These are phyloP conservation scores for Noturus placidus DNA, from an alignment of 2,113 vertebrate genomes.

Conservation along the genomic window DNA sequence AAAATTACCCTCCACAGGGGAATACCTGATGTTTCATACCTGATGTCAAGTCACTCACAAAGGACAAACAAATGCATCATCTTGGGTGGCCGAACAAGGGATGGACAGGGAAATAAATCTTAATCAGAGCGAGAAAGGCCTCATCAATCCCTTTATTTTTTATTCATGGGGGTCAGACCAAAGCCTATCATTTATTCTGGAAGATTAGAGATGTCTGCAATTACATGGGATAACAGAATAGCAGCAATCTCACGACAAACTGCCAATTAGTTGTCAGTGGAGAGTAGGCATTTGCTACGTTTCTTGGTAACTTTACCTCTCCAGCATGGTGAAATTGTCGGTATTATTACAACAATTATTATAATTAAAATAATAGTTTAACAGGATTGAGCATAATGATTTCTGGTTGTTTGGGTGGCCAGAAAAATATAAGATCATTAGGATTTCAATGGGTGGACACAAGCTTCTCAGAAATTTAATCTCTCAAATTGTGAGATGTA, in stretches of 20 bases:
- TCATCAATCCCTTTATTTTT: slow-evolving; percentile 16
- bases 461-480: not conserved
- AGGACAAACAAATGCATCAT: slow-evolving; percentile 67
- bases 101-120: slow-evolving; percentile 9
- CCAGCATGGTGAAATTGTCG: slow-evolving; percentile 29
- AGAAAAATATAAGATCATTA: slow-evolving; percentile 23
- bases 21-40: not conserved
- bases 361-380: slow-evolving; percentile 44
- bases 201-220: slow-evolving; percentile 25
- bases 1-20: not conserved
- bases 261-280: slow-evolving; percentile 23
- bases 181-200: slow-evolving; percentile 16
- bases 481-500: not conserved
- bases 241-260: slow-evolving; percentile 5
- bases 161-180: slow-evolving; percentile 24
- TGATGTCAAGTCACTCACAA: slow-evolving; percentile 50
- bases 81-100: slow-evolving; percentile 49
- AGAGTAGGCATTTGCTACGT: not conserved
- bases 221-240: slow-evolving; percentile 4
- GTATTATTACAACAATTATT: slow-evolving; percentile 38
- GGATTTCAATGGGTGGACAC: slow-evolving; percentile 13
- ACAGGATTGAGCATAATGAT: slow-evolving; percentile 1
- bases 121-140: slow-evolving; percentile 4
- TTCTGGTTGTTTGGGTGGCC: slow-evolving; percentile 6
- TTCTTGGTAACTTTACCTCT: slow-evolving; percentile 26